A percentile compares a stretch with the other conserved stretches of the same genome.
Conservation (phyloP, 2,113 vertebrate genomes). For the Megaceryle maxima region DNA sequence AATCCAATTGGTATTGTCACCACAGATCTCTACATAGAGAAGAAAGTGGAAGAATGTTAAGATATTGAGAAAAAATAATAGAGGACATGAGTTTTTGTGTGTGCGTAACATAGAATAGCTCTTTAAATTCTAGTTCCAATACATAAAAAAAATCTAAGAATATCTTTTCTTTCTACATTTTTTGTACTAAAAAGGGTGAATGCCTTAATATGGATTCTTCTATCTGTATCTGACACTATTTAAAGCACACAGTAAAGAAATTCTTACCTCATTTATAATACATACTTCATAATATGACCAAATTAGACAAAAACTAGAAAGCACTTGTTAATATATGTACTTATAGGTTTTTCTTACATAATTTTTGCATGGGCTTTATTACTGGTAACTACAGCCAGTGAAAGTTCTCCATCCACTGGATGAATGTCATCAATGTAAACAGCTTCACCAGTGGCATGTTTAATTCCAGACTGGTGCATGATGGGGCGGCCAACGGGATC, state of each 20-base stretch:
- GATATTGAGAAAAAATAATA: not conserved
- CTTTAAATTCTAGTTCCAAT: not conserved
- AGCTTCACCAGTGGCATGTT: conserved; percentile 86
- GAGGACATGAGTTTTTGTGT: not conserved
- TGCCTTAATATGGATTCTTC: not conserved
- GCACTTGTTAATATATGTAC: not conserved
- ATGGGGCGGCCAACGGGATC: conserved; percentile 83
- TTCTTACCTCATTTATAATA: not conserved
- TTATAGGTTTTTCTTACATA: conserved; percentile 39
- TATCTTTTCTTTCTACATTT: not conserved
- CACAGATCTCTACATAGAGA: not conserved
- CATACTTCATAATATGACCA: not conserved
- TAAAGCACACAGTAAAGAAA: not conserved
- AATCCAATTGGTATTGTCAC: not conserved
- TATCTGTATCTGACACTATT: not conserved
- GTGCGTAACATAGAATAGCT: not conserved
- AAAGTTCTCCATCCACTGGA: conserved; percentile 78
- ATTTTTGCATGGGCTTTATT: conserved; percentile 80
- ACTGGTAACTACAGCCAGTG: conserved; percentile 83
- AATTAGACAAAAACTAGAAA: not conserved
- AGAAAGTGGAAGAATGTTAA: not conserved
- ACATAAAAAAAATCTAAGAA: not conserved
- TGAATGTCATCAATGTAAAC: conserved; percentile 83
- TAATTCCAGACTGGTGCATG: conserved; percentile 81
- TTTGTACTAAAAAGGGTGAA: not conserved